These are phyloP conservation scores for Notiomystis cincta DNA, from an alignment of 2,113 vertebrate species.

Conservation along the genomic window DNA sequence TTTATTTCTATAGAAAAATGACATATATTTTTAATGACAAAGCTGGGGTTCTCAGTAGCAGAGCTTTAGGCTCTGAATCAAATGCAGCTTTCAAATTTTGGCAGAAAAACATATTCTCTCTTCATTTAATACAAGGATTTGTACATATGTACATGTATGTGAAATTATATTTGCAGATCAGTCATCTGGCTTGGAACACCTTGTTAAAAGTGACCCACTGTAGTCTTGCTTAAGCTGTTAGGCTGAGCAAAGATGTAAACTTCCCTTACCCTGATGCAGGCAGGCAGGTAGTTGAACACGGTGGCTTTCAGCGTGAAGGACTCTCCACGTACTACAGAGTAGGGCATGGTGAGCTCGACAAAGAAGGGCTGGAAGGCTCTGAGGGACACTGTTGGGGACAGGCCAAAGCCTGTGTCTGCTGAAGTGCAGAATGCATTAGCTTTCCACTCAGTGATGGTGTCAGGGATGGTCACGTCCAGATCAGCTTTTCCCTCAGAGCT, in stretches of 20 bases:
- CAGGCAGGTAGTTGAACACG: slow-evolving; percentile 76
- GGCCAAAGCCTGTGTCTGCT: slow-evolving; percentile 74
- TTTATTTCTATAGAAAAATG: neutral
- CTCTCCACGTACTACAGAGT: slow-evolving; percentile 85
- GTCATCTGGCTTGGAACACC: neutral
- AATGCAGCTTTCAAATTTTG: neutral
- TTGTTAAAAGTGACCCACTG: neutral
- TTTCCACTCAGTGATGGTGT: slow-evolving; percentile 89
- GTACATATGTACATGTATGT: rapidly evolving
- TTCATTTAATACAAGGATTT: neutral
- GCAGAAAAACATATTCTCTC: neutral
- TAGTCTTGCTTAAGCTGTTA: neutral
- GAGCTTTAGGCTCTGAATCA: neutral
- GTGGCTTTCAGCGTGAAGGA: slow-evolving; percentile 81
- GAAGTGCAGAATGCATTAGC: slow-evolving; percentile 82
- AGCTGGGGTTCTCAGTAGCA: neutral
- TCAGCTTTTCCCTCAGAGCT: slow-evolving; percentile 74
- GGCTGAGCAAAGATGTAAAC: neutral
- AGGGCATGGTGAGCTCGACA: slow-evolving; percentile 83
- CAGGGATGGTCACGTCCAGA: slow-evolving; percentile 75
- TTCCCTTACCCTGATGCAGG: slow-evolving; percentile 82
- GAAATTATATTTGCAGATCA: neutral
- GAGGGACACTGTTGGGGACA: slow-evolving; percentile 72
- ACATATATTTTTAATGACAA: neutral
- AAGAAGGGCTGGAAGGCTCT: slow-evolving; percentile 88